phyloP scores from a whole-genome alignment of 2,113 vertebrate genomes.

The Megalops atlanticus region DNA sequence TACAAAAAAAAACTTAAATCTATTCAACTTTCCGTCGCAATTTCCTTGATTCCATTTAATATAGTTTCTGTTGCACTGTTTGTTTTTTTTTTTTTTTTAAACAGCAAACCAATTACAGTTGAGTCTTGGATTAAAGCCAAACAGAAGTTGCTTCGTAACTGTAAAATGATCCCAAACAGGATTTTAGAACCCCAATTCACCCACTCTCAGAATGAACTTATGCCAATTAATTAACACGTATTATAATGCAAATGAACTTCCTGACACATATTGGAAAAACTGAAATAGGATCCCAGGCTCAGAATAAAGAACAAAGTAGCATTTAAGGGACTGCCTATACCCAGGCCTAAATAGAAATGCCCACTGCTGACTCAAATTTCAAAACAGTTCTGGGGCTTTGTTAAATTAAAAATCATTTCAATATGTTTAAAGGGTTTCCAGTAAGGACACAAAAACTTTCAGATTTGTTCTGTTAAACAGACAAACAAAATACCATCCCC shows the following conservation, averaged over 20 bases:
- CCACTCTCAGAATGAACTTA: neutral
- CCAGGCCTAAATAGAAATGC: neutral
- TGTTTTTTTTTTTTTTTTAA: neutral
- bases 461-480: too few relatives aligned
- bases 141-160: neutral
- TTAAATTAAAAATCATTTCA: neutral
- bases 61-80: neutral
- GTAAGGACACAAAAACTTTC: neutral
- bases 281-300: too few relatives aligned
- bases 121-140: neutral
- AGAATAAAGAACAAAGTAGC: too few relatives aligned
- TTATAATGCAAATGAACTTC: neutral
- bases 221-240: neutral
- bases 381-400: too few relatives aligned
- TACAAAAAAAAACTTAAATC: too few relatives aligned
- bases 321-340: too few relatives aligned
- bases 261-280: neutral
- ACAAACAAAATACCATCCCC: too few relatives aligned
- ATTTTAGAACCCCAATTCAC: neutral
- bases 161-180: neutral
- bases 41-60: neutral
- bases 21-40: neutral
- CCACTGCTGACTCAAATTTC: neutral
- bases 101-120: neutral
- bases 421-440: neutral